Evolutionary conservation across 2,113 vertebrate genomes (phyloP), one percentile per base, ranked within the genome.

Genomic region (Anguilla rostrata): DNA sequence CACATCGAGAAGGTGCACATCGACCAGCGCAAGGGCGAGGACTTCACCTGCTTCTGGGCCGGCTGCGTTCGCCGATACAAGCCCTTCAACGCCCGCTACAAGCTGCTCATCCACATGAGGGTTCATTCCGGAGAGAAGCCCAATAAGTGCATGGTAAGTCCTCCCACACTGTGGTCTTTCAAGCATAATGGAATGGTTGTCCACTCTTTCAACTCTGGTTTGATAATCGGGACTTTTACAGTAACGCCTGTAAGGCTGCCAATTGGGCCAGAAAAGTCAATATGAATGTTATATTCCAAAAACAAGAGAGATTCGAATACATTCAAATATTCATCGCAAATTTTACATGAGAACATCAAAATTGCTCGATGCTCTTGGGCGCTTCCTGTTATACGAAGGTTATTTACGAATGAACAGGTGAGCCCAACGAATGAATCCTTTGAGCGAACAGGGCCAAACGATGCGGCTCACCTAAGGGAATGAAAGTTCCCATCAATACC

Each of bases 81-180:
- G 90, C 98, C 98, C 90, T 99, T 99, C 95, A 99, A 99, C 16
- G 98, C 98, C 75, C 98, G 98, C 90, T 99, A 99, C 96, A 99
- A 99, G 94, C 96, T 99, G 92, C 97, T 99, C 91, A 99, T 99
- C 94, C 98, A 99, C 93, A 99, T 99, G 98, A 97, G 98, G 88
- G 98, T 99, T 90, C 98, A 99, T 94, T 99, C 98, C 0, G 98
- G 98, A 82, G 98, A 99, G 93, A 99, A 99, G 93, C 98, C 98
- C 81, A 99, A 99, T 96, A 99, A 99, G 92, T 99, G 98, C 81
- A 99, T 99, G 98, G 98, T 99, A 94, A 99, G 98, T 98, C 88
- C 49, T 82, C 18, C 83, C 22, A 88, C 78, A 63, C 60, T 63
- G 18, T 63, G 22, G 15, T 8, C 18, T 66, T 26, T 26, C 60